These are phyloP conservation scores for Ophraella communa DNA, from an alignment of 2,888 invertebrate genomes.

Conservation along the genomic window DNA sequence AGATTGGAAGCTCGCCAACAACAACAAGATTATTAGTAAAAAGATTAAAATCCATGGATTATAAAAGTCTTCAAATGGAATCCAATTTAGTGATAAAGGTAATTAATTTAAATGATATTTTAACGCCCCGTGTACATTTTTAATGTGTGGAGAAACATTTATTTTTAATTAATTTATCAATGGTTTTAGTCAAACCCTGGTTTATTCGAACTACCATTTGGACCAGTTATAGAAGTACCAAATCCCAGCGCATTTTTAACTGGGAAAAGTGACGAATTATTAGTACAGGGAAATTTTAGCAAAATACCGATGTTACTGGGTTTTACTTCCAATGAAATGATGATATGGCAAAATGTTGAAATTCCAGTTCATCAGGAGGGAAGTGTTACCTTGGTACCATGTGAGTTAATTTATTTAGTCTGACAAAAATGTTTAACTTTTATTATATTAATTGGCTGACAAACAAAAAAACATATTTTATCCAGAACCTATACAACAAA, in stretches of 20 bases:
- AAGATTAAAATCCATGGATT: slow-evolving; percentile 13
- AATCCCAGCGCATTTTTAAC: slow-evolving; percentile 23
- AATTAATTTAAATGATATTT: too few species aligned
- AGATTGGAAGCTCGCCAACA: slow-evolving; percentile 15
- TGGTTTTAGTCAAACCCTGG: slow-evolving; percentile 15
- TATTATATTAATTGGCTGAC: too few species aligned
- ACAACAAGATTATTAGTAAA: slow-evolving; percentile 12
- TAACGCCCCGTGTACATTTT: too few species aligned
- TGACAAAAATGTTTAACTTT: not conserved
- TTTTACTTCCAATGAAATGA: slow-evolving; percentile 27
- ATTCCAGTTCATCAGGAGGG: not conserved
- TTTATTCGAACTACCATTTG: slow-evolving; percentile 17
- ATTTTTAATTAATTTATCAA: not conserved
- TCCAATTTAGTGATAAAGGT: not conserved
- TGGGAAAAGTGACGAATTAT: slow-evolving; percentile 15
- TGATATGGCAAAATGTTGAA: not conserved
- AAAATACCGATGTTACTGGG: slow-evolving; percentile 25
- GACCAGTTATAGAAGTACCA: slow-evolving; percentile 24
- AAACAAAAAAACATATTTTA: too few species aligned
- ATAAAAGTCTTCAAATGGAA: slow-evolving; percentile 4
- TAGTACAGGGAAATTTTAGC: slow-evolving; percentile 18
- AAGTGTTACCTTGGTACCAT: not conserved
- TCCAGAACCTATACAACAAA: too few species aligned
- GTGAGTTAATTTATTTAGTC: not conserved
- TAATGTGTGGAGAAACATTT: too few species aligned